Evolutionary conservation across 2,888 invertebrate genomes (phyloP).

Genomic region (Agonopterix arenella): DNA sequence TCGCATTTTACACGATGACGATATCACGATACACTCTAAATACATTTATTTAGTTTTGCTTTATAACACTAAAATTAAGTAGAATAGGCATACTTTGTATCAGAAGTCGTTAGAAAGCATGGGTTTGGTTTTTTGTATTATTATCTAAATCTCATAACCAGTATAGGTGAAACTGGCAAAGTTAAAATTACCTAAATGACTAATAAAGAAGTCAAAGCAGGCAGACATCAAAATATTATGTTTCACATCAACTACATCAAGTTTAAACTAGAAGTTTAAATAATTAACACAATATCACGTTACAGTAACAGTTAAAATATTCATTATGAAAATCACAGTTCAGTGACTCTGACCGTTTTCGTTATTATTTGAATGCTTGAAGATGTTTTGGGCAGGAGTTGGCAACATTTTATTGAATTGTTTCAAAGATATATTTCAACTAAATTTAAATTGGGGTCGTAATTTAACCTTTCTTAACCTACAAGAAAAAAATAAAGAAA

Average conservation of each 20-base stretch:
- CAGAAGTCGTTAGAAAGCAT: no score
- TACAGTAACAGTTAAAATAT: constrained; percentile 11
- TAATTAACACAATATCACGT: constrained; percentile 8
- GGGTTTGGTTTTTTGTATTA: no score
- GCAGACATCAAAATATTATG: not conserved
- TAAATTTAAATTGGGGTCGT: no score
- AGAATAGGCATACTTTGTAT: no score
- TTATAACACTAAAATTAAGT: no score
- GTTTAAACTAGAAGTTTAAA: constrained; percentile 4
- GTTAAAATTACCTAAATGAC: not conserved
- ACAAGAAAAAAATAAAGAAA: no score
- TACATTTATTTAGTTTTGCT: no score
- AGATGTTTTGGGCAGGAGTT: constrained; percentile 5
- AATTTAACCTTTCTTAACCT: no score
- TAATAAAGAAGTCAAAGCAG: not conserved
- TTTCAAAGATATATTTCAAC: not conserved
- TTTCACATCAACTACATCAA: not conserved
- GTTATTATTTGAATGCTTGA: constrained; percentile 7
- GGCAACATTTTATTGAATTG: constrained; percentile 5
- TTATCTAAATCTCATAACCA: no score
- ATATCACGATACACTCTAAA: no score
- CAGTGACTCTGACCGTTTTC: constrained; percentile 20
- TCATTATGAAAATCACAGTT: constrained; percentile 25
- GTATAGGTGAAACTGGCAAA: no score
- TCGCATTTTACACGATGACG: no score